Conservation (phyloP, 1,140 invertebrate genomes). For the Apolygus lucorum region DNA sequence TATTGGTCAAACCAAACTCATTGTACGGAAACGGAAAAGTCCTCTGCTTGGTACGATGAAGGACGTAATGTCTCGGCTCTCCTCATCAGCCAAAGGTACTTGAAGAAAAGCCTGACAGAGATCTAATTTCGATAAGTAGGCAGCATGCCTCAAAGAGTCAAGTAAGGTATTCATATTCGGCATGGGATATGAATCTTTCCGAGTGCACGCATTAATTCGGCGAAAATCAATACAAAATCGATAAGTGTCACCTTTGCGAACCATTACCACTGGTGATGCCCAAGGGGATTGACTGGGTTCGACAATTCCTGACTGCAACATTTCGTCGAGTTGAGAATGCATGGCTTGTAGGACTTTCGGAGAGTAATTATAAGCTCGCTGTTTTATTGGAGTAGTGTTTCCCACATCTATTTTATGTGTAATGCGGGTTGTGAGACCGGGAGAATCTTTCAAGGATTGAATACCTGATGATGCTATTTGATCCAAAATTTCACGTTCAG, state of each 20-base stretch:
- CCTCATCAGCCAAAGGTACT: no score
- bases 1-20: conserved; percentile 41
- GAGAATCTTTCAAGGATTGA: neutral
- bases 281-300: conserved; percentile 35
- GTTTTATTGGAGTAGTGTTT: conserved; percentile 34
- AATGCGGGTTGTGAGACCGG: conserved; percentile 5
- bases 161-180: neutral
- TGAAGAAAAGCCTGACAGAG: no score
- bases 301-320: conserved; percentile 34
- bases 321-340: conserved; percentile 34
- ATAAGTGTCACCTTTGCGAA: conserved; percentile 32
- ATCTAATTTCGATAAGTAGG: no score
- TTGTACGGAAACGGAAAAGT: conserved; percentile 39
- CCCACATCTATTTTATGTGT: conserved; percentile 36
- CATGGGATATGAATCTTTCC: conserved; percentile 30
- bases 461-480: conserved; percentile 2
- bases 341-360: conserved; percentile 29
- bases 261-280: conserved; percentile 34
- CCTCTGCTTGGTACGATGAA: conserved; percentile 38
- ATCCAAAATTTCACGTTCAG: neutral
- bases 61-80: no score
- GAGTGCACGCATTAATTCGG: conserved; percentile 25
- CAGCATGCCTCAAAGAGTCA: conserved; percentile 32
- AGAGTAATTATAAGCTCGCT: conserved; percentile 33
- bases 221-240: conserved; percentile 32